phyloP scores from a whole-genome alignment of 2,113 vertebrate genomes.

The Centropus unirufus region DNA sequence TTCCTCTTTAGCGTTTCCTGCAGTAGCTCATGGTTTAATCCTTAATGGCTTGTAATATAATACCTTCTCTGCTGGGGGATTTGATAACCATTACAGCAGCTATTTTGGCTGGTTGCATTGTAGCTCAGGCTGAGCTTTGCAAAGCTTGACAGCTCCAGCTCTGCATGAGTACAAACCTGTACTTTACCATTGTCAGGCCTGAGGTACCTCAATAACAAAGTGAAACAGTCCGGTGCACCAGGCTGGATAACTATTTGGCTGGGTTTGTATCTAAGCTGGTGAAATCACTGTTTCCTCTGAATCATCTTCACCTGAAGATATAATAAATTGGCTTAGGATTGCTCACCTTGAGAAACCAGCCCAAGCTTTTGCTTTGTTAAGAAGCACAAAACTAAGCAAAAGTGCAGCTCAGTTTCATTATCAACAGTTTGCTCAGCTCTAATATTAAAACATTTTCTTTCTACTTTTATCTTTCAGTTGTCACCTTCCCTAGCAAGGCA shows the following conservation, averaged over 20 bases:
- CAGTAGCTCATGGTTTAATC: neutral
- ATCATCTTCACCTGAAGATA: slow-evolving; percentile 35
- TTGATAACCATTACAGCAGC: neutral
- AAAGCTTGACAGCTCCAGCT: neutral
- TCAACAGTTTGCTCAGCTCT: neutral
- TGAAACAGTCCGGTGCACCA: slow-evolving; percentile 2
- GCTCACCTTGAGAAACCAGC: neutral
- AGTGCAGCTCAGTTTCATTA: slow-evolving; percentile 28
- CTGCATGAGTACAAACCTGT: neutral
- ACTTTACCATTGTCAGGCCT: neutral
- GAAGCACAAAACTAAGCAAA: slow-evolving; percentile 32
- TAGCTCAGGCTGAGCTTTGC: neutral
- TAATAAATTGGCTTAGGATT: slow-evolving; percentile 29
- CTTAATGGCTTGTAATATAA: neutral
- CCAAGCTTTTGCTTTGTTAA: neutral
- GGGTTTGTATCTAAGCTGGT: neutral
- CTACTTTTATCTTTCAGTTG: slow-evolving; percentile 38
- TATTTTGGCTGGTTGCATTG: neutral
- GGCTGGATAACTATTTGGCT: neutral
- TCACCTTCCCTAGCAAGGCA: slow-evolving; percentile 11
- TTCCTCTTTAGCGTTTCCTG: neutral
- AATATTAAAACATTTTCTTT: slow-evolving; percentile 60
- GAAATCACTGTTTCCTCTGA: neutral
- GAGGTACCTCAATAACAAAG: slow-evolving; percentile 19
- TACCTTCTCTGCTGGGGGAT: neutral